These are phyloP conservation scores for Oscheius sp. DNA, from an alignment of 2,888 invertebrate species.

Conservation along the genomic window DNA sequence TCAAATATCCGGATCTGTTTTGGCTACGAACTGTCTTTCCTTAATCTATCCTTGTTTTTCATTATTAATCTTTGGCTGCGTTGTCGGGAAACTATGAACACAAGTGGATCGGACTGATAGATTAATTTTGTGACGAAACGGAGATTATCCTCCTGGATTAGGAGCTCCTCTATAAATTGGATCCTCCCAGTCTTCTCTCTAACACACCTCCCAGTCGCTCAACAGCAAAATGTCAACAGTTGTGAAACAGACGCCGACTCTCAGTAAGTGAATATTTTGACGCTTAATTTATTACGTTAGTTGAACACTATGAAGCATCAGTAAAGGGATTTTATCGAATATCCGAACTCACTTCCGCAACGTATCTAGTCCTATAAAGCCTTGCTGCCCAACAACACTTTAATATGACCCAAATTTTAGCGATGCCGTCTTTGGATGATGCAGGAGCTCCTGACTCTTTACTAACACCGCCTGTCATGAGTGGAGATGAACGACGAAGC, in stretches of 20 bases:
- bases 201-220: background rate
- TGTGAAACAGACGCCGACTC: background rate
- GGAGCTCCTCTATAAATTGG: conserved; percentile 11
- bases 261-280: background rate
- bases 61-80: too few relatives aligned
- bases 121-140: conserved; percentile 18
- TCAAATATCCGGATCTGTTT: too few relatives aligned
- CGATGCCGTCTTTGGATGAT: conserved; percentile 15
- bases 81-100: background rate
- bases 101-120: background rate
- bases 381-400: background rate
- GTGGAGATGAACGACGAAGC: conserved; percentile 6
- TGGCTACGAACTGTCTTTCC: too few relatives aligned
- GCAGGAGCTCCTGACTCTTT: conserved; percentile 1
- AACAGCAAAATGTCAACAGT: background rate
- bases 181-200: background rate
- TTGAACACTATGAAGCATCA: background rate
- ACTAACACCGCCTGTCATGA: conserved; percentile 19
- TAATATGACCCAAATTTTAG: background rate
- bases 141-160: conserved; percentile 25
- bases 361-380: background rate
- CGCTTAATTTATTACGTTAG: background rate
- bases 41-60: too few relatives aligned
- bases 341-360: conserved; percentile 10
- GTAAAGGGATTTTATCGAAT: background rate